Evolutionary conservation across 1,140 invertebrate species (phyloP).

Genomic region (Heliconius melpomene): DNA sequence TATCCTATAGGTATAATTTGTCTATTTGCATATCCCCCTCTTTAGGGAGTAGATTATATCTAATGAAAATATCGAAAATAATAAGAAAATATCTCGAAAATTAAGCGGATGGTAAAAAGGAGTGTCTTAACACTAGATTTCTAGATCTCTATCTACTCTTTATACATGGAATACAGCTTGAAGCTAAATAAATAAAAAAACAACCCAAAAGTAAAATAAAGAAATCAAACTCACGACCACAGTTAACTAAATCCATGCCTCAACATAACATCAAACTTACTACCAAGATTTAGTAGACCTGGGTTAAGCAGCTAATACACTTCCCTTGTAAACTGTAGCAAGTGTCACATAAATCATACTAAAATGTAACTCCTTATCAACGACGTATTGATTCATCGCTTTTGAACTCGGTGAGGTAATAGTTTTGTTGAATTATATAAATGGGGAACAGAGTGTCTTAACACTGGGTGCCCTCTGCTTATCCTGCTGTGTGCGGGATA

Average conservation of each 20-base stretch:
- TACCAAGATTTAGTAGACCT: constrained; percentile 6
- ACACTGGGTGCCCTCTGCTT: no score
- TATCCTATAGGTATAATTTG: no score
- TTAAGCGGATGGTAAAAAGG: no score
- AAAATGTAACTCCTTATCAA: constrained; percentile 38
- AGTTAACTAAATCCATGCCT: neutral
- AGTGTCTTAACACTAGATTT: no score
- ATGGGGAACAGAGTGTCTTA: neutral
- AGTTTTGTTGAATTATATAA: neutral
- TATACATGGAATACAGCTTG: no score
- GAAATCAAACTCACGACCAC: neutral
- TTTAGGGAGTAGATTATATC: no score
- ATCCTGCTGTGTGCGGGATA: no score
- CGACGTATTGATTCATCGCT: constrained; percentile 46
- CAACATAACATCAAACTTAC: neutral
- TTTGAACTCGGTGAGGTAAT: constrained; percentile 21
- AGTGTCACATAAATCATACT: constrained; percentile 46
- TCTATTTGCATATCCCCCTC: no score
- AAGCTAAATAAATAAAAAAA: no score
- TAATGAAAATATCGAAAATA: no score
- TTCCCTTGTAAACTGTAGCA: constrained; percentile 43
- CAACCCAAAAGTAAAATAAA: neutral
- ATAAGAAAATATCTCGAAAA: no score
- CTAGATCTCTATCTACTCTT: no score
- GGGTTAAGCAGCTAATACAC: constrained; percentile 37